Conservation (phyloP, 2,888 invertebrate genomes). For the Clitarchus hookeri region DNA sequence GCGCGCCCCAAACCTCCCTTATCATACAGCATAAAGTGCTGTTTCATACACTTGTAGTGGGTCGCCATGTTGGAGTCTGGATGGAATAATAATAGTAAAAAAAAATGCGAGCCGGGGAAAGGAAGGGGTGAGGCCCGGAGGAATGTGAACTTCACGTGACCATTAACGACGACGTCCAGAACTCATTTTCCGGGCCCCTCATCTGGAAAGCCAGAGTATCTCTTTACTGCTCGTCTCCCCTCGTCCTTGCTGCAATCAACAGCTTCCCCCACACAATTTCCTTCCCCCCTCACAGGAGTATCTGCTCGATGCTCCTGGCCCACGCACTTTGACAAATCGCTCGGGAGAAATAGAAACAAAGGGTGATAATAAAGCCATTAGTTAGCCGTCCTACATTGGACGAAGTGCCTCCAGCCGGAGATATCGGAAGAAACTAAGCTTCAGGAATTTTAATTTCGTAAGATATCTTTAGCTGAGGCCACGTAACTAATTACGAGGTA, state of each 20-base stretch:
- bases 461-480: not conserved
- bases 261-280: not conserved
- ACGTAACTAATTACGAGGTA: not conserved
- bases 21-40: not conserved
- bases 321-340: conserved; percentile 14
- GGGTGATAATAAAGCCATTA: not conserved
- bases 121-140: not conserved
- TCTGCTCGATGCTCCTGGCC: not conserved
- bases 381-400: not conserved
- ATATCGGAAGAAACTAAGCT: not conserved
- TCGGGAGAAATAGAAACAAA: not conserved
- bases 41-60: conserved; percentile 11
- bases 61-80: not conserved
- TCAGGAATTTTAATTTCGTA: not conserved
- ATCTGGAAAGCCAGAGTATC: not conserved
- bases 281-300: not conserved
- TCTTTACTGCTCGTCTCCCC: not conserved
- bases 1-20: not conserved
- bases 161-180: not conserved
- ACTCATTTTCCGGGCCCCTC: not conserved
- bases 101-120: not conserved
- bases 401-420: not conserved
- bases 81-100: not conserved
- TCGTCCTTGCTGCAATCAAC: not conserved
- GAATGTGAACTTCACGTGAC: conserved; percentile 1